Conservation (phyloP, 2,888 invertebrate genomes). For the Ischnus inquisitorius region DNA sequence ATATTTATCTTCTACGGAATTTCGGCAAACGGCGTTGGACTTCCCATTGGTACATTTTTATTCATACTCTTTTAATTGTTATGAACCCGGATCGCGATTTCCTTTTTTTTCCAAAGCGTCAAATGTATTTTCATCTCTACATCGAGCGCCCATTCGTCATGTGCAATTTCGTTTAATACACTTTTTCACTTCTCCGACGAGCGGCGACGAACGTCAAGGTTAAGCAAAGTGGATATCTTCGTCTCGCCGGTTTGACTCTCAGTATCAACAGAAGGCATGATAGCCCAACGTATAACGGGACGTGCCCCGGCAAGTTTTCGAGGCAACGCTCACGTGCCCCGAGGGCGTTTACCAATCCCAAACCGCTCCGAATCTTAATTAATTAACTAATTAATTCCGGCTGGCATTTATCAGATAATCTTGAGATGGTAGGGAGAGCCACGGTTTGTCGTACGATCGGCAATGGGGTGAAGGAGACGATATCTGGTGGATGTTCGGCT, state of each 20-base stretch:
- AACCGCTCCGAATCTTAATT: slow-evolving; percentile 75
- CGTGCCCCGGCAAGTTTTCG: slow-evolving; percentile 31
- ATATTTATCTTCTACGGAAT: neutral
- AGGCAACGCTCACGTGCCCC: slow-evolving; percentile 13
- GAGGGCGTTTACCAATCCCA: slow-evolving; percentile 43
- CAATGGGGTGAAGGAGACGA: slow-evolving; percentile 34
- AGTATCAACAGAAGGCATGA: neutral
- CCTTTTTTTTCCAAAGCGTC: neutral
- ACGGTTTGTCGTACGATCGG: slow-evolving; percentile 53
- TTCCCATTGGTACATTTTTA: neutral
- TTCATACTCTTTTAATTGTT: neutral
- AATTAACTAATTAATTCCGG: slow-evolving; percentile 82
- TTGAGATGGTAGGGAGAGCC: slow-evolving; percentile 55
- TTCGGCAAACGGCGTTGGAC: neutral
- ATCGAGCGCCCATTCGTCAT: neutral
- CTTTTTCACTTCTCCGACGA: neutral
- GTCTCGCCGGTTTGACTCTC: neutral
- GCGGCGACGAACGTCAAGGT: neutral
- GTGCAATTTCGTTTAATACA: neutral
- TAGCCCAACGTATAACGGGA: slow-evolving; percentile 5
- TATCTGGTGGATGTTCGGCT: slow-evolving; percentile 25
- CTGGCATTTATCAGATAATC: slow-evolving; percentile 80
- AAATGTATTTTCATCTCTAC: neutral
- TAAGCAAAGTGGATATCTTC: neutral
- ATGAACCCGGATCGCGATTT: neutral